Conservation (phyloP, 2,888 invertebrate species). For the Andrena haemorrhoa region DNA sequence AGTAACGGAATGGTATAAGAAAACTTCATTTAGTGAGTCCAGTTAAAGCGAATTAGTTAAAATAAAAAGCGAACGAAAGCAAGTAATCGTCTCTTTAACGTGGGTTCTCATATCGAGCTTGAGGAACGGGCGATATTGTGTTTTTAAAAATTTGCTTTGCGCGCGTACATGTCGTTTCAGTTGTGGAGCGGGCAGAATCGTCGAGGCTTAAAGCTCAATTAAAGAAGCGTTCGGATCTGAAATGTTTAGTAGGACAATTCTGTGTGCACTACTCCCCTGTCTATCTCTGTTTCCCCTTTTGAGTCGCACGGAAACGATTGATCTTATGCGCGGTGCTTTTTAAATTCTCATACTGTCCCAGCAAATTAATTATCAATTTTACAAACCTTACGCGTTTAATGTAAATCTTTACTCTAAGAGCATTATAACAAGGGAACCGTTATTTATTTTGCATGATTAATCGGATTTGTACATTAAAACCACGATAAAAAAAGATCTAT, state of each 20-base stretch:
- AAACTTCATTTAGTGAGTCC: slow-evolving; percentile 44
- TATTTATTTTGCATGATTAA: slow-evolving; percentile 55
- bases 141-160: slow-evolving; percentile 7
- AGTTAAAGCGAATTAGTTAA: slow-evolving; percentile 9
- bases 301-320: not conserved
- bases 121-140: slow-evolving; percentile 35
- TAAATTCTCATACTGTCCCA: slow-evolving; percentile 18
- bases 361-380: slow-evolving; percentile 12
- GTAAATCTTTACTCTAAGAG: slow-evolving; percentile 24
- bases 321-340: not conserved
- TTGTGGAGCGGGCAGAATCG: slow-evolving; percentile 12
- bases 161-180: slow-evolving; percentile 20
- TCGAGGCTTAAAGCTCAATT: slow-evolving; percentile 24
- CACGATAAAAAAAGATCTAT: slow-evolving; percentile 8
- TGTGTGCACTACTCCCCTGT: not conserved
- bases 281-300: not conserved
- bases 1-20: slow-evolving; percentile 52
- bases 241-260: slow-evolving; percentile 6
- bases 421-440: slow-evolving; percentile 33
- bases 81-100: slow-evolving; percentile 23
- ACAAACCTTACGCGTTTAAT: slow-evolving; percentile 12
- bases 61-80: slow-evolving; percentile 11
- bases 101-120: slow-evolving; percentile 29
- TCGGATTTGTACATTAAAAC: slow-evolving; percentile 38
- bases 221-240: slow-evolving; percentile 38